These are phyloP conservation scores for Crotalus viridis DNA, from an alignment of 2,113 vertebrate species.

Conservation along the genomic window DNA sequence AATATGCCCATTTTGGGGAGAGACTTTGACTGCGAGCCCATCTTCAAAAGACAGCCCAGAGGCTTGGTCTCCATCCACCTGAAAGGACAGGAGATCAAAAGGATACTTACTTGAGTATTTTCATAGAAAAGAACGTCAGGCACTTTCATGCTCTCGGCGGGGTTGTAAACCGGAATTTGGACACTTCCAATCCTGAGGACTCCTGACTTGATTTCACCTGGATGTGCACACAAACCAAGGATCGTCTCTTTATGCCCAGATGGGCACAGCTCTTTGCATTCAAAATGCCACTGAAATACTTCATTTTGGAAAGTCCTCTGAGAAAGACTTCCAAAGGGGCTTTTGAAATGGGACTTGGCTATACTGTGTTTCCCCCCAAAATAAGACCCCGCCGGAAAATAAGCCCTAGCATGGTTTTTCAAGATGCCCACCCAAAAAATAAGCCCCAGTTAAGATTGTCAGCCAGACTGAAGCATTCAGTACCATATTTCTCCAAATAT, in stretches of 20 bases:
- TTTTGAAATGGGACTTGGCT: not conserved
- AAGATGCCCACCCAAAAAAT: no score
- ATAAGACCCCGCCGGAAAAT: no score
- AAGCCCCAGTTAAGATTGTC: no score
- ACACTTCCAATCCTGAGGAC: conserved; percentile 84
- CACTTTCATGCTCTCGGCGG: conserved; percentile 88
- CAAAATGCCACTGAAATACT: not conserved
- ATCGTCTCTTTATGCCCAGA: not conserved
- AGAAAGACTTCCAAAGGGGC: not conserved
- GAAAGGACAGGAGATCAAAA: not conserved
- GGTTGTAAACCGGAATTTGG: conserved; percentile 76
- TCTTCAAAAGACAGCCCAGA: not conserved
- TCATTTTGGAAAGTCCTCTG: not conserved
- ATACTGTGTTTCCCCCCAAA: not conserved
- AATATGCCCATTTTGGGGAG: not conserved
- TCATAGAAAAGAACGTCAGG: conserved; percentile 97
- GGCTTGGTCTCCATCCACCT: not conserved
- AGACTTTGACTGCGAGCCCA: not conserved
- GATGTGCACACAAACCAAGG: conserved; percentile 33
- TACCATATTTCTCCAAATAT: no score
- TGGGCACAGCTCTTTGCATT: not conserved
- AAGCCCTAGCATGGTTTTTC: no score
- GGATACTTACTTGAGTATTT: conserved; percentile 84
- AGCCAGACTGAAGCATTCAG: no score
- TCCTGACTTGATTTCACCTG: conserved; percentile 83